Evolutionary conservation across 1,140 invertebrate genomes (phyloP).

Genomic region (Phortica variegata): DNA sequence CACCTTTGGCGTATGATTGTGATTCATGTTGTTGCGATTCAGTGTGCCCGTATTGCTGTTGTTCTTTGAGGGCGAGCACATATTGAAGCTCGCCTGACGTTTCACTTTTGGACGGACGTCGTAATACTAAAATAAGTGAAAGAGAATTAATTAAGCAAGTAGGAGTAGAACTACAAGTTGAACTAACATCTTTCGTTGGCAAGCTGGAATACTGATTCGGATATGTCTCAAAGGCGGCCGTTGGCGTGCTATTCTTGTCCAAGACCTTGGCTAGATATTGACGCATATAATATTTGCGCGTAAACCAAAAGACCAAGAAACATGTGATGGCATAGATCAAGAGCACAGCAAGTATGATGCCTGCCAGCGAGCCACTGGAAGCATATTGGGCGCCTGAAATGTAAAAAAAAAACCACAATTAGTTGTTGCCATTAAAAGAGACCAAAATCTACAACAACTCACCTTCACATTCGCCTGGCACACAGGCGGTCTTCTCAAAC

Average conservation of each 20-base stretch:
- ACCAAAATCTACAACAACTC: neutral
- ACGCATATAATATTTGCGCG: slow-evolving; percentile 25
- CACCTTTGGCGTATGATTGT: slow-evolving; percentile 68
- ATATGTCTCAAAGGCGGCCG: slow-evolving; percentile 75
- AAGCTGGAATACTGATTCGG: slow-evolving; percentile 83
- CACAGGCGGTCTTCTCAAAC: slow-evolving; percentile 68
- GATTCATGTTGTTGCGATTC: slow-evolving; percentile 64
- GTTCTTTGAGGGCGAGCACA: slow-evolving; percentile 58
- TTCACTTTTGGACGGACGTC: slow-evolving; percentile 60
- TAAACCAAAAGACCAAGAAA: slow-evolving; percentile 33
- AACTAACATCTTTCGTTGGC: slow-evolving; percentile 69
- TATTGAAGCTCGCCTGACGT: slow-evolving; percentile 62
- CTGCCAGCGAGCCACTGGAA: slow-evolving; percentile 28
- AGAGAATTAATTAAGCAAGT: neutral
- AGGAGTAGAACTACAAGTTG: neutral
- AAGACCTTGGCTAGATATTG: slow-evolving; percentile 27
- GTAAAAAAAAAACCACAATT: neutral
- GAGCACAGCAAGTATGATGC: slow-evolving; percentile 23
- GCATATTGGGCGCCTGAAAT: slow-evolving; percentile 29
- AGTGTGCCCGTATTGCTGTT: slow-evolving; percentile 61
- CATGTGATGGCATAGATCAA: slow-evolving; percentile 33
- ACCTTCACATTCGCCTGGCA: slow-evolving; percentile 52
- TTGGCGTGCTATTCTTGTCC: slow-evolving; percentile 47
- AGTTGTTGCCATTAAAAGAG: neutral
- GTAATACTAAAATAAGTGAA: slow-evolving; percentile 35